Evolutionary conservation across 2,113 vertebrate species (phyloP).

Genomic region (Himantopus leucocephalus): DNA sequence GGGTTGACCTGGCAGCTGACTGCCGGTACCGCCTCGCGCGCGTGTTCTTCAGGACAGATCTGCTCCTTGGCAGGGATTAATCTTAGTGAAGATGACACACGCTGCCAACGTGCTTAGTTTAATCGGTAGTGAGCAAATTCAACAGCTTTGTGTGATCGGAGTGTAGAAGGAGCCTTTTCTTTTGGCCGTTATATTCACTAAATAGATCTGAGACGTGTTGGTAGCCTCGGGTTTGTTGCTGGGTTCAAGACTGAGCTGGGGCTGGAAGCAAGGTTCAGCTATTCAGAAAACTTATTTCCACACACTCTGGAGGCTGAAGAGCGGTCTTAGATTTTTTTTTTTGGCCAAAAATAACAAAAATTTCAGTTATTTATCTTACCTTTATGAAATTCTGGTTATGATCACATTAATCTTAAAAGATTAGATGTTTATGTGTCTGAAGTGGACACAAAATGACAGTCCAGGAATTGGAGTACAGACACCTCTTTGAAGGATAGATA

Average conservation of each 20-base stretch:
- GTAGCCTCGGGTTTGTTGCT: not conserved
- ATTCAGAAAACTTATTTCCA: not conserved
- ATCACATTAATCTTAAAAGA: not conserved
- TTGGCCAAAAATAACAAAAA: not conserved
- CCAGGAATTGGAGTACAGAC: not conserved
- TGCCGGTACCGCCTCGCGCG: not conserved
- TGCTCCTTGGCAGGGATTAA: not conserved
- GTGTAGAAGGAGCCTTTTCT: not conserved
- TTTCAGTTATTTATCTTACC: not conserved
- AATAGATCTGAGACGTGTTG: not conserved
- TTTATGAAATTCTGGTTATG: not conserved
- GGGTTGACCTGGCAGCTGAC: not conserved
- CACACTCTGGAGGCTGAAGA: not conserved
- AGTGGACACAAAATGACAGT: not conserved
- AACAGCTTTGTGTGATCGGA: not conserved
- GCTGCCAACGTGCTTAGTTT: not conserved
- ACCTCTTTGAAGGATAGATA: not conserved
- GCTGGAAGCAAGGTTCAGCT: not conserved
- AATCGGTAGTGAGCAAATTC: not conserved
- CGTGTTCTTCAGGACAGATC: not conserved
- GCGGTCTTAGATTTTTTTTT: fast-evolving
- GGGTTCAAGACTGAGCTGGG: not conserved
- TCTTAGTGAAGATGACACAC: not conserved
- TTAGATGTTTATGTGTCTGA: not conserved
- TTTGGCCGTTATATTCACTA: not conserved